phyloP scores from a whole-genome alignment of 1,140 invertebrate genomes.

The Lucilia sericata region DNA sequence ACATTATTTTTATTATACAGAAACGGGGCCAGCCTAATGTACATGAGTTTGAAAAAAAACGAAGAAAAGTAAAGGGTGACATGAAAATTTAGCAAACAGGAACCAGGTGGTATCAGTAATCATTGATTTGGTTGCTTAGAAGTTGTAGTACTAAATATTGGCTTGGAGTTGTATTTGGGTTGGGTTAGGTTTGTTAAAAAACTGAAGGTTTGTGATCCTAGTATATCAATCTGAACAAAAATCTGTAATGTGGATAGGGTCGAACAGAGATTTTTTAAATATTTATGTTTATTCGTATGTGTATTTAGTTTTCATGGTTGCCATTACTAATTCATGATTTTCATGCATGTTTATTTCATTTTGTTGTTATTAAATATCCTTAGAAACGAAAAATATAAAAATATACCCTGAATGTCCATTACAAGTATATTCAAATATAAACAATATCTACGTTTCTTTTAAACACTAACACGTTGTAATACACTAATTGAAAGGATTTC shows the following conservation, averaged over 20 bases:
- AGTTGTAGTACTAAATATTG: not conserved
- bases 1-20: too few relatives aligned
- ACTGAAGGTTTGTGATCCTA: not conserved
- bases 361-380: not conserved
- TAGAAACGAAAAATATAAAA: not conserved
- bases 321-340: not conserved
- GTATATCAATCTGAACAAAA: not conserved
- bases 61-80: not conserved
- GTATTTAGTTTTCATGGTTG: not conserved
- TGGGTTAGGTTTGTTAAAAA: not conserved
- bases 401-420: not conserved
- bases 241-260: not conserved
- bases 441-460: too few relatives aligned
- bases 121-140: conserved; percentile 7
- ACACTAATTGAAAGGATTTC: not conserved
- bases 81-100: conserved; percentile 10
- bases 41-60: too few relatives aligned
- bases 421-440: too few relatives aligned
- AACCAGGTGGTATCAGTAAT: conserved; percentile 26
- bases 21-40: too few relatives aligned
- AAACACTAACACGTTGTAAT: too few relatives aligned
- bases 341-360: not conserved
- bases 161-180: not conserved
- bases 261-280: too few relatives aligned
- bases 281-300: too few relatives aligned